Conservation (phyloP, 1,140 invertebrate genomes). For the Rhopalosiphum padi region DNA sequence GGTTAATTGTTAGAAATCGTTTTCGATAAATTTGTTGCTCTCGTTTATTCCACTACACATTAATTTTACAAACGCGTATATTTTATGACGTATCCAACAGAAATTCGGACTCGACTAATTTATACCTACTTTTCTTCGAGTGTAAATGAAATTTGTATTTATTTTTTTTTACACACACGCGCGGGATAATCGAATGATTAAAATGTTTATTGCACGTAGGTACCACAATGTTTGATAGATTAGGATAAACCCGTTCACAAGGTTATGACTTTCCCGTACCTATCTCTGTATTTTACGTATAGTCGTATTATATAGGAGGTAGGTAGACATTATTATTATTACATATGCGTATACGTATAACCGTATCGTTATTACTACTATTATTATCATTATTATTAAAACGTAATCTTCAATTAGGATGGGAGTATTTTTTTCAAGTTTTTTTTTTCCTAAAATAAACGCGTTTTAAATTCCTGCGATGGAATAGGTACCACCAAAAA, state of each 20-base stretch:
- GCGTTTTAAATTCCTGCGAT: slow-evolving; percentile 32
- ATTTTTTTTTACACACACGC: not conserved
- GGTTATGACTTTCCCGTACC: slow-evolving; percentile 32
- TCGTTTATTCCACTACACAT: not conserved
- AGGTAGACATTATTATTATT: not conserved
- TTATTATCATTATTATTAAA: slow-evolving; percentile 12
- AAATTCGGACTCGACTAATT: not conserved
- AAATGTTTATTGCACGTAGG: slow-evolving; percentile 40
- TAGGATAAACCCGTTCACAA: slow-evolving; percentile 49
- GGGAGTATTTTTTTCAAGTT: not conserved
- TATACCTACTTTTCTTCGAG: not conserved
- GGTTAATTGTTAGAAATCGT: slow-evolving; percentile 26
- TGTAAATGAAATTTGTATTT: not conserved
- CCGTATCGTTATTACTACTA: slow-evolving; percentile 15
- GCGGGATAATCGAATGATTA: slow-evolving; percentile 3
- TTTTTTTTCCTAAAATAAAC: not conserved
- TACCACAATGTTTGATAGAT: slow-evolving; percentile 28
- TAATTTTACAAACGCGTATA: not conserved
- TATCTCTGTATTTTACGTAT: not conserved
- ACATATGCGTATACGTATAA: not conserved
- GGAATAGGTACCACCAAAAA: not conserved
- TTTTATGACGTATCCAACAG: not conserved
- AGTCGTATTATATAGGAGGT: not conserved
- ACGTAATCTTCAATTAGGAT: slow-evolving; percentile 34
- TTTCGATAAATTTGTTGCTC: not conserved